A percentile compares a stretch with the other conserved stretches of the same genome.
These are phyloP conservation scores for Yponomeuta cagnagella DNA, from an alignment of 2,888 invertebrate species.

Conservation along the genomic window DNA sequence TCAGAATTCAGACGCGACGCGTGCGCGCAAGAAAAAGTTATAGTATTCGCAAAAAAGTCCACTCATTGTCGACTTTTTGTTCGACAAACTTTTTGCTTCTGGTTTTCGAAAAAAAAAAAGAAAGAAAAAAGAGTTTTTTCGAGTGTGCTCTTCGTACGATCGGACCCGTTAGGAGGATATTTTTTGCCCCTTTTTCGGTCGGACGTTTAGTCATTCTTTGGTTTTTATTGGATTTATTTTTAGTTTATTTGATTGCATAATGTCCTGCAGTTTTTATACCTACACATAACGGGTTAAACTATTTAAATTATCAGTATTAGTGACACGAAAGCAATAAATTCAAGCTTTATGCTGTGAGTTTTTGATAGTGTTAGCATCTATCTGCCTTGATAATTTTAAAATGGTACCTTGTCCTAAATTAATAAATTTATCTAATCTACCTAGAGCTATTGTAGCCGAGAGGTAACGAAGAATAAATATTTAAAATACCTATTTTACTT, in stretches of 20 bases:
- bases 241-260: slow-evolving; percentile 43
- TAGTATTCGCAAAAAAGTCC: slow-evolving; percentile 66
- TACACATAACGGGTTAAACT: too few species aligned
- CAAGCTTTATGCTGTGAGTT: too few species aligned
- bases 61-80: slow-evolving; percentile 55
- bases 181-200: slow-evolving; percentile 48
- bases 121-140: slow-evolving; percentile 45
- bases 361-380: too few species aligned
- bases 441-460: too few species aligned
- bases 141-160: slow-evolving; percentile 29
- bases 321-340: too few species aligned
- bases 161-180: slow-evolving; percentile 54
- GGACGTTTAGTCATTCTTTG: slow-evolving; percentile 36
- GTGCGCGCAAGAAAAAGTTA: slow-evolving; percentile 49
- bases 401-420: too few species aligned
- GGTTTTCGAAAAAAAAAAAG: slow-evolving; percentile 50
- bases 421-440: too few species aligned
- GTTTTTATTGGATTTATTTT: slow-evolving; percentile 38
- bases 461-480: too few species aligned
- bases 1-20: slow-evolving; percentile 64
- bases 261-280: background rate
- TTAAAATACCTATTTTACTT: too few species aligned
- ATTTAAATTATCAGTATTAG: too few species aligned
- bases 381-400: too few species aligned
- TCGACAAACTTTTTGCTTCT: slow-evolving; percentile 56